Evolutionary conservation across 1,140 invertebrate species (phyloP).

Genomic region (Cotesia vestalis): DNA sequence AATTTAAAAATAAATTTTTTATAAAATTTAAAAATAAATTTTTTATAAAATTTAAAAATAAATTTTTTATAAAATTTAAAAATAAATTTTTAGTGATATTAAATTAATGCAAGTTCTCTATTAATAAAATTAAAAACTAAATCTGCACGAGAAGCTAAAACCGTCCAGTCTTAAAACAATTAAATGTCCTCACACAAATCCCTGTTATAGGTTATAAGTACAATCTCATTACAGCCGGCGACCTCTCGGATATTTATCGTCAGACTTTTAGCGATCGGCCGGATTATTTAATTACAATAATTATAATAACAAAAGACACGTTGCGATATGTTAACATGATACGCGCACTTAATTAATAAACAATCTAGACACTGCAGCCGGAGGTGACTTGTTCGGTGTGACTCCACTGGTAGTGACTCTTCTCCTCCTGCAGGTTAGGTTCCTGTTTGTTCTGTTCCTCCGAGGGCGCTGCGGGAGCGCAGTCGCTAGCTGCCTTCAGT

Average conservation of each 20-base stretch:
- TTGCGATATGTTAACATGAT: constrained; percentile 17
- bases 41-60: no score
- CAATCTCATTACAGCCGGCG: constrained; percentile 6
- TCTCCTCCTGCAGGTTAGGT: constrained; percentile 47
- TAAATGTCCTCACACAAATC: not conserved
- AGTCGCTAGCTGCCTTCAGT: constrained; percentile 65
- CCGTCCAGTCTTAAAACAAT: constrained; percentile 7
- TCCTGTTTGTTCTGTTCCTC: no score
- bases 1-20: no score
- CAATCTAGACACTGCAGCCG: constrained; percentile 66
- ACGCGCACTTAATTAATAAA: constrained; percentile 17
- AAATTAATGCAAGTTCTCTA: no score
- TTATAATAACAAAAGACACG: constrained; percentile 8
- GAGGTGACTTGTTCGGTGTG: constrained; percentile 67
- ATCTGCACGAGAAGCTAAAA: no score
- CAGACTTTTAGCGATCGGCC: not conserved
- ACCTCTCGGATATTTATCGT: not conserved
- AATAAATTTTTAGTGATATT: no score
- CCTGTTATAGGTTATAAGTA: constrained; percentile 15
- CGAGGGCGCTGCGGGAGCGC: not conserved
- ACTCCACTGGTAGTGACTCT: constrained; percentile 67
- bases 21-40: no score
- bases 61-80: no score
- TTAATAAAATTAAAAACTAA: no score
- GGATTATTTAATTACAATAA: not conserved